Percentiles rank a stretch among this genome's conserved stretches.
These are phyloP conservation scores for Drosophila navojoa DNA, from an alignment of 1,140 invertebrate genomes.

Conservation along the genomic window DNA sequence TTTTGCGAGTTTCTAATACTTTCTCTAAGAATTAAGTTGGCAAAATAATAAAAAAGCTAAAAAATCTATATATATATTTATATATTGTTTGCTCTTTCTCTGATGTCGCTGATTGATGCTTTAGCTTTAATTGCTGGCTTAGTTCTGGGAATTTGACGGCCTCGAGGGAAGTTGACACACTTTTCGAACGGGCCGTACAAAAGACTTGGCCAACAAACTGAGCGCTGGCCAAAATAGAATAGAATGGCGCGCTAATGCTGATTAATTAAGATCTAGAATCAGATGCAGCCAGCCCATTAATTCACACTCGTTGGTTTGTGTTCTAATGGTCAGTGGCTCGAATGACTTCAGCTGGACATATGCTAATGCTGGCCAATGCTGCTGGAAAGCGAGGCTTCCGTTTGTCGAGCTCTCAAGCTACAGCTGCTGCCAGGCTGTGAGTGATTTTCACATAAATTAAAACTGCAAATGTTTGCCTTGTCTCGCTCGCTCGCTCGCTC, in stretches of 20 bases:
- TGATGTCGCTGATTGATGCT: conserved; percentile 34
- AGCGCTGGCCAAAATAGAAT: conserved; percentile 13
- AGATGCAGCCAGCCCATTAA: conserved; percentile 46
- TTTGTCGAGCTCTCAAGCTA: conserved; percentile 2
- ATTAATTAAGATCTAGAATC: conserved; percentile 34
- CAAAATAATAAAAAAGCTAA: not conserved
- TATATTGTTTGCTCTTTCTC: not conserved
- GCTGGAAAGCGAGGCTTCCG: conserved; percentile 43
- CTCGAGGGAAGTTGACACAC: conserved; percentile 51
- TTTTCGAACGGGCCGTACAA: conserved; percentile 47
- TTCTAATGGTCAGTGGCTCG: conserved; percentile 28
- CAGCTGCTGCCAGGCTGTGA: conserved; percentile 28
- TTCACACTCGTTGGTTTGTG: conserved; percentile 15
- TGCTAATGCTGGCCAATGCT: conserved; percentile 25
- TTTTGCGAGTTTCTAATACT: conserved; percentile 65
- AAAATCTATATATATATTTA: not conserved
- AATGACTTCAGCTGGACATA: conserved; percentile 38
- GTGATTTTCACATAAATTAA: conserved; percentile 72
- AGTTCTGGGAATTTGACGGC: conserved; percentile 33
- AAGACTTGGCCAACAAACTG: conserved; percentile 54
- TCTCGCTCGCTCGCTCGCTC: not conserved
- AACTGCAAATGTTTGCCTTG: conserved; percentile 62
- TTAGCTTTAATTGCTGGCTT: conserved; percentile 33
- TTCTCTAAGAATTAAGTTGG: conserved; percentile 58
- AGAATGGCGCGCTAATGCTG: conserved; percentile 20